Evolutionary conservation across 2,797 vertebrate genomes (phyloP), one percentile per base, ranked within the genome.

Genomic region (Takifugu rubripes): DNA sequence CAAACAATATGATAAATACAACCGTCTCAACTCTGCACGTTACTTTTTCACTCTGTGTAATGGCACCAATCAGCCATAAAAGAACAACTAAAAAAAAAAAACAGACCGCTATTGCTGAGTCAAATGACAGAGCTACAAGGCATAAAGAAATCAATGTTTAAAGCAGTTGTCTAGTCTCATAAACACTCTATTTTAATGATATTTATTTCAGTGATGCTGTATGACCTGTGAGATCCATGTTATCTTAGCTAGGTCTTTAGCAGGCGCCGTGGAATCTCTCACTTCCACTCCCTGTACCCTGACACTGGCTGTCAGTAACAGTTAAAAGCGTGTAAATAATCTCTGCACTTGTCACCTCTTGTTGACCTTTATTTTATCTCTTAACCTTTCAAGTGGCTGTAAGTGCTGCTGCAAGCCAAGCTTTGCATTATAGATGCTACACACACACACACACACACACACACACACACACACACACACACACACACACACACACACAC

Each of bases 241-340:
- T 83, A 77, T 85, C 78, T 71, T 66, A 64, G 60, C 66, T 44
- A 45, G 62, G 62, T 84, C 76, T 81, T 87, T 78, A 82, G 60
- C 57, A 26, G 52, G 44, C 31, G 31, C 10, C 29, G 60, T 70
- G 81, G 84, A 72, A 87, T 86, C 77, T 87, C 61, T 85, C 81
- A 81, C 84, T 68, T 82, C 70, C 61, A 66, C 78, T 84, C 2
- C 14, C 78, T 67, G 54, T 83, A 71, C 74, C 52, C 56, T 82
- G 81, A 85, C 60, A 59, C 82, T 75, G 67, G 70, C 79, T 84
- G 74, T 80, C 70, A 76, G 72, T 77, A 64, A 65, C 40, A 63
- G 61, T 78, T 82, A 82, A 83, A 68, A 78, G 66, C 77, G 77
- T 85, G 86, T 82, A 88, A 86, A 87, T 85, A 68, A 88, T 89